These are phyloP conservation scores for Prolemur simus DNA, from an alignment of 2,113 vertebrate species.

Conservation along the genomic window DNA sequence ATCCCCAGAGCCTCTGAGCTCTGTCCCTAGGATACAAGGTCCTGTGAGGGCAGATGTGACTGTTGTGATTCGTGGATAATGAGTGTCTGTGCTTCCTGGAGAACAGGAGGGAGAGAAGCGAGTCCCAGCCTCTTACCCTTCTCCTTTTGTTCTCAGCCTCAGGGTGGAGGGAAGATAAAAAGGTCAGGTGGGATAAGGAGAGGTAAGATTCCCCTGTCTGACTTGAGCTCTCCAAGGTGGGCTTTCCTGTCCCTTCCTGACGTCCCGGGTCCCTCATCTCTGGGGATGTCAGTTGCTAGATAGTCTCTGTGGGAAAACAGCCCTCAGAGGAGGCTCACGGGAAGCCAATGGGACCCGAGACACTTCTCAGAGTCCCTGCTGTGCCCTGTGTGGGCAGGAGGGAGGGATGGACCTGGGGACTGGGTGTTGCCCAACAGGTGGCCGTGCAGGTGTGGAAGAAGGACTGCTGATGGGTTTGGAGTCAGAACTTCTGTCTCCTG, in stretches of 20 bases:
- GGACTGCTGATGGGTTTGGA: not conserved
- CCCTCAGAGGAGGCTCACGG: not conserved
- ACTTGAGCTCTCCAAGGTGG: too few species aligned
- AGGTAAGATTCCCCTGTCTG: not conserved
- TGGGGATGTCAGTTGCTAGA: not conserved
- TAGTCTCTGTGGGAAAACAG: not conserved
- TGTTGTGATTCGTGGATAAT: not conserved
- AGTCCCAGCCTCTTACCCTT: too few species aligned
- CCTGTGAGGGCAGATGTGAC: not conserved
- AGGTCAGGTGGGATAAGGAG: not conserved
- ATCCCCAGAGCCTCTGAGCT: not conserved
- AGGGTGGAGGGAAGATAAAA: not conserved
- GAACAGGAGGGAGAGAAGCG: not conserved
- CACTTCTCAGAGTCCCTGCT: not conserved
- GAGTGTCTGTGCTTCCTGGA: not conserved
- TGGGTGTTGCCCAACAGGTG: not conserved
- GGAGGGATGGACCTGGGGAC: not conserved
- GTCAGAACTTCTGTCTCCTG: too few species aligned
- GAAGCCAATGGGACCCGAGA: not conserved
- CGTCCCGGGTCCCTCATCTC: not conserved
- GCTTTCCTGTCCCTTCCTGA: not conserved
- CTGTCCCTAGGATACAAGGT: not conserved
- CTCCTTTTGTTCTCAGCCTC: not conserved
- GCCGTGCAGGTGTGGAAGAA: fast-evolving
- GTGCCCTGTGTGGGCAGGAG: not conserved